A percentile compares a stretch with the other conserved stretches of the same genome.
Evolutionary conservation across 64 coral and sea anemone species (phyloP).

Genomic region (Actinia equina): DNA sequence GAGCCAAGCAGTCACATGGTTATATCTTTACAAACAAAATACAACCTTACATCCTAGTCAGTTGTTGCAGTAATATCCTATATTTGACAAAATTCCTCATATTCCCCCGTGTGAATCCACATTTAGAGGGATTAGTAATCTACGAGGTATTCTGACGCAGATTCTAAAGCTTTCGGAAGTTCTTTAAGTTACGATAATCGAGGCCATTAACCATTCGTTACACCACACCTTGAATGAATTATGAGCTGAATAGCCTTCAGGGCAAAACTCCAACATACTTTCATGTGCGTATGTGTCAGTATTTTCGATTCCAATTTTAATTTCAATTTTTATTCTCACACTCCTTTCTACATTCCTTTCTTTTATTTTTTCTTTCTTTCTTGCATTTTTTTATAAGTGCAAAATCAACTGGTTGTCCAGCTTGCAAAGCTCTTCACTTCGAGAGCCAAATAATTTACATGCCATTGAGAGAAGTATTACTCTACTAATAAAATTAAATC

Average conservation of each 20-base stretch:
- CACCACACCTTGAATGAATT: slow-evolving; percentile 12
- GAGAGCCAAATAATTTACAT: slow-evolving; percentile 19
- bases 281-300: too few relatives aligned
- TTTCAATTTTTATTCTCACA: too few relatives aligned
- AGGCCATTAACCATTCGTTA: not conserved
- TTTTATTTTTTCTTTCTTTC: not conserved
- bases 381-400: not conserved
- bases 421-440: not conserved
- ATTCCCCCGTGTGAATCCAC: not conserved
- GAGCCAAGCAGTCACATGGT: not conserved
- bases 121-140: not conserved
- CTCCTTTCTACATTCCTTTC: too few relatives aligned
- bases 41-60: not conserved
- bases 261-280: not conserved
- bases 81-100: not conserved
- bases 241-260: not conserved
- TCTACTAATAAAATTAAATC: slow-evolving; percentile 22
- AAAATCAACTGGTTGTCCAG: not conserved
- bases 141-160: not conserved
- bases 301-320: too few relatives aligned
- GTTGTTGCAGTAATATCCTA: not conserved
- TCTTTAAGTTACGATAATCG: not conserved
- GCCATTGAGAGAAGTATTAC: not conserved
- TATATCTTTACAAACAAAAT: not conserved
- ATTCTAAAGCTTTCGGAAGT: not conserved